phyloP scores from a whole-genome alignment of 2,113 vertebrate species.

The Megalops atlanticus region DNA sequence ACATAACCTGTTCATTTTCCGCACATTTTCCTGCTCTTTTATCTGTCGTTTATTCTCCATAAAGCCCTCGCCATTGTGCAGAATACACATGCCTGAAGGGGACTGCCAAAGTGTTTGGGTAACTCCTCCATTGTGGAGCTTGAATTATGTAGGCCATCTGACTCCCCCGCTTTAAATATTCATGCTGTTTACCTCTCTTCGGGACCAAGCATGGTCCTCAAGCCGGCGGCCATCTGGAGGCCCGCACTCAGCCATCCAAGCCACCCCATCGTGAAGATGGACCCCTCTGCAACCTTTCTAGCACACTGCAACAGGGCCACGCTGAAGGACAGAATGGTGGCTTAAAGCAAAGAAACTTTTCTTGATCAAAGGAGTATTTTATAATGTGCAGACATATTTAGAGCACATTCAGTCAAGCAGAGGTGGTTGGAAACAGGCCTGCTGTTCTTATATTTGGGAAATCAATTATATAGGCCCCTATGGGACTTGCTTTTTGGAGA shows the following conservation, averaged over 20 bases:
- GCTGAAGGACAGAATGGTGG: not conserved
- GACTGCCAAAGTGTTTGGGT: not conserved
- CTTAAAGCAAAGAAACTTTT: not conserved
- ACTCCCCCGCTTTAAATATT: constrained; percentile 24
- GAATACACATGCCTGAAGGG: not conserved
- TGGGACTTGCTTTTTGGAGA: too few species aligned
- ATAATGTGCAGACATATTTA: too few species aligned
- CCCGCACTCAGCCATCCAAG: not conserved
- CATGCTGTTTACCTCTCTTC: constrained; percentile 17
- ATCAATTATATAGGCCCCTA: too few species aligned
- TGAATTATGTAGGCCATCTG: constrained; percentile 8
- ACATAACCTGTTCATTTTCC: too few species aligned
- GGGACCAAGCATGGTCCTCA: not conserved
- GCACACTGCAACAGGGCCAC: not conserved
- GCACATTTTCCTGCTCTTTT: not conserved
- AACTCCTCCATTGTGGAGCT: not conserved
- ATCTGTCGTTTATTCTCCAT: not conserved
- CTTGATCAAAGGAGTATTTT: too few species aligned
- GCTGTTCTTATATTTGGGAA: too few species aligned
- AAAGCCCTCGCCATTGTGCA: not conserved
- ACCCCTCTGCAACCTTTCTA: not conserved
- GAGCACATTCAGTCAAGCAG: too few species aligned
- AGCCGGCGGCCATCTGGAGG: not conserved
- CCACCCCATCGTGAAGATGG: not conserved
- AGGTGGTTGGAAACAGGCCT: too few species aligned